These are phyloP conservation scores for Telmatochromis brichardi DNA, from an alignment of 2,113 vertebrate genomes.

Conservation along the genomic window DNA sequence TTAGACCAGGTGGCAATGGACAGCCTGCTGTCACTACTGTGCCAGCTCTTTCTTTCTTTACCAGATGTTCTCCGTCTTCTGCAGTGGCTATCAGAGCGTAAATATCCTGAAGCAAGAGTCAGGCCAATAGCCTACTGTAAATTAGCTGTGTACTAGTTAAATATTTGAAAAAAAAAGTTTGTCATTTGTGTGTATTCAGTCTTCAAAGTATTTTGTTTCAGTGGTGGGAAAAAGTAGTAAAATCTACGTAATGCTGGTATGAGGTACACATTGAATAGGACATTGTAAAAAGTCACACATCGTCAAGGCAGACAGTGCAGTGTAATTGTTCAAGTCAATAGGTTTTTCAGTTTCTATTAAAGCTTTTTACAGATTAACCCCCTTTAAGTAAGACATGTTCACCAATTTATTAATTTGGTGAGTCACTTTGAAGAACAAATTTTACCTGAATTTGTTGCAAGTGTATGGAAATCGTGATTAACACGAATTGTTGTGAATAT, in stretches of 20 bases:
- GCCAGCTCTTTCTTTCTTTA: neutral
- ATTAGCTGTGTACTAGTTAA: neutral
- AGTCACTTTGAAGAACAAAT: neutral
- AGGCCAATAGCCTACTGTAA: neutral
- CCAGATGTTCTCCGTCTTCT: slow-evolving; percentile 32
- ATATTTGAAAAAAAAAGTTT: neutral
- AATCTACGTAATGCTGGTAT: neutral
- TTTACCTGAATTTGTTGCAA: neutral
- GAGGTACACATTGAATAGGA: neutral
- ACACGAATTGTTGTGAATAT: neutral
- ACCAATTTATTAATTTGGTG: neutral
- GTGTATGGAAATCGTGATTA: neutral
- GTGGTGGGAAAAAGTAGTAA: neutral
- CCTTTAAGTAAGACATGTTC: neutral
- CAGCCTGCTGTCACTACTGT: neutral
- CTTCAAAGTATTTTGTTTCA: neutral
- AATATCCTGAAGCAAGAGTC: neutral
- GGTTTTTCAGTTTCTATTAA: neutral
- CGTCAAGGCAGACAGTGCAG: neutral
- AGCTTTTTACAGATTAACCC: neutral
- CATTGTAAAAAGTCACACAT: neutral
- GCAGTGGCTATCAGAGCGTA: neutral
- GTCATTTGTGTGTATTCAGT: too few species aligned
- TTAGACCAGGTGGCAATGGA: slow-evolving; percentile 31
- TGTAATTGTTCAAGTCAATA: neutral